A percentile compares a stretch with the other conserved stretches of the same genome.
Evolutionary conservation across 2,113 vertebrate genomes (phyloP).

Genomic region (Seriola aureovittata): DNA sequence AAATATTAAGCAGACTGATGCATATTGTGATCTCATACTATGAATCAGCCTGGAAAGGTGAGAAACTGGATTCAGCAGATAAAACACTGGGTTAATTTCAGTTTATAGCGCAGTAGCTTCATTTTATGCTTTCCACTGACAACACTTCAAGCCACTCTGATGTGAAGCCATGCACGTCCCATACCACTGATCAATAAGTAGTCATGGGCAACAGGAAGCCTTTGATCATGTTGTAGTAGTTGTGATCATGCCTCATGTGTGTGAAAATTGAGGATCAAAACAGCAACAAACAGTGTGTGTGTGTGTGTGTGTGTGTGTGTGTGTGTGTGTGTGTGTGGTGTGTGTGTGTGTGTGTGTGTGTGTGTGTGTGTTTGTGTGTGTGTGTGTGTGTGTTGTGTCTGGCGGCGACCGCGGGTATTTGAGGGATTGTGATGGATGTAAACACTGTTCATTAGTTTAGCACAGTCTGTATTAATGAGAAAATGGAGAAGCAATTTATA

Average conservation of each 20-base stretch:
- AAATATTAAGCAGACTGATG: slow-evolving; percentile 27
- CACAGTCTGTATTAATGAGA: slow-evolving; percentile 23
- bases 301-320: not conserved
- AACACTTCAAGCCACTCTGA: slow-evolving; percentile 15
- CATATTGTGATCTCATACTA: not conserved
- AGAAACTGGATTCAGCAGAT: not conserved
- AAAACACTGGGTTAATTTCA: slow-evolving; percentile 2
- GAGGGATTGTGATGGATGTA: not conserved
- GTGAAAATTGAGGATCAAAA: slow-evolving; percentile 3
- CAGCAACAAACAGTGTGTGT: not conserved
- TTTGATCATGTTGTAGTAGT: slow-evolving; percentile 30
- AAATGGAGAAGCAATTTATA: slow-evolving; percentile 27
- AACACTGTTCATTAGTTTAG: slow-evolving; percentile 10
- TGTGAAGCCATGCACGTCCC: slow-evolving; percentile 25
- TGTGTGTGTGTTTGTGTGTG: no score
- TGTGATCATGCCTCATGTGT: slow-evolving; percentile 13
- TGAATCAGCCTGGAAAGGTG: slow-evolving; percentile 4
- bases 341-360: no score
- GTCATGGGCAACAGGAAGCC: slow-evolving; percentile 12
- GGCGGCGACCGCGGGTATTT: not conserved
- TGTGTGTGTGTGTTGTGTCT: not conserved
- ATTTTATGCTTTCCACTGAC: not conserved
- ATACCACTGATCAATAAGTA: slow-evolving; percentile 40
- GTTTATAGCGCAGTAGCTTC: not conserved
- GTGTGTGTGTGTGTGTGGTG: no score